Percentiles rank a stretch among this genome's conserved stretches.
Evolutionary conservation across 2,113 vertebrate genomes (phyloP).

Genomic region (Mesoclemmys tuberculata): DNA sequence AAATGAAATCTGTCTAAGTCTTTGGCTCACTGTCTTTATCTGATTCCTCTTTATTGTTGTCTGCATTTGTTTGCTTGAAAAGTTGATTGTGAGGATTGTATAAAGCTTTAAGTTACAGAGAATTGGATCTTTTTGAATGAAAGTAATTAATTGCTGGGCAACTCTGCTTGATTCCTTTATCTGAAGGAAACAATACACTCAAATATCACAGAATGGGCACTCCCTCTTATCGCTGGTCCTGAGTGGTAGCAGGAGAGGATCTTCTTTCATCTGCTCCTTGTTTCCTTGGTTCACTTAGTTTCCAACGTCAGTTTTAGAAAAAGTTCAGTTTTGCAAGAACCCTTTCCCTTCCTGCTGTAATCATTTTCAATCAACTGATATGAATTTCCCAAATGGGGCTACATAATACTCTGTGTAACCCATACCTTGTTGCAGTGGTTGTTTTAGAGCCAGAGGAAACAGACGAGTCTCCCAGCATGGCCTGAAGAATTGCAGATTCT

Average conservation of each 20-base stretch:
- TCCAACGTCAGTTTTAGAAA: background rate
- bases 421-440: rapidly evolving
- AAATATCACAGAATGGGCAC: background rate
- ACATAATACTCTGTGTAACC: background rate
- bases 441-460: background rate
- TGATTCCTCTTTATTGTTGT: background rate
- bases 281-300: background rate
- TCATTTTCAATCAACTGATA: background rate
- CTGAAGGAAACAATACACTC: background rate
- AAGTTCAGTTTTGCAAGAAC: background rate
- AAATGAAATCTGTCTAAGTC: background rate
- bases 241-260: background rate
- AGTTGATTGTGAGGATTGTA: background rate
- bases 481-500: background rate
- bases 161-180: background rate
- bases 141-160: background rate
- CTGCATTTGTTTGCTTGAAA: background rate
- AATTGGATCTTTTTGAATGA: slow-evolving; percentile 2
- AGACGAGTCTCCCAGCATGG: rapidly evolving
- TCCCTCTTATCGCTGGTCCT: background rate
- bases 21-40: background rate
- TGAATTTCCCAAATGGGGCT: background rate
- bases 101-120: background rate
- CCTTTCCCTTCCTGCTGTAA: background rate
- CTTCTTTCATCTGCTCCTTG: background rate